These are phyloP conservation scores for Oncorhynchus keta DNA, from an alignment of 2,113 vertebrate species.

Conservation along the genomic window DNA sequence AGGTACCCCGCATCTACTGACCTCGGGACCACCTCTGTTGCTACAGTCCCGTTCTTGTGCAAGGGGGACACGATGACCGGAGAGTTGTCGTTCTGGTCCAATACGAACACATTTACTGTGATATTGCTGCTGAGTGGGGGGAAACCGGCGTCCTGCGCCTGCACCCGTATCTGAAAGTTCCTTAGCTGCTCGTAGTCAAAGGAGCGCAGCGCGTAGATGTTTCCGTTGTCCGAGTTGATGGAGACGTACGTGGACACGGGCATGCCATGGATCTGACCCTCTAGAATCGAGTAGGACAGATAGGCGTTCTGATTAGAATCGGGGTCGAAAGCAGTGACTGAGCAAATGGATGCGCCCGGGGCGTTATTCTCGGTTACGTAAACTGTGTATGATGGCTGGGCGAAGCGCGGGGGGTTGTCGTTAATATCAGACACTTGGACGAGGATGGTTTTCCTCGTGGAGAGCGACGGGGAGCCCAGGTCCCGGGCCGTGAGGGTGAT, in stretches of 20 bases:
- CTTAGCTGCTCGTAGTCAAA: slow-evolving; percentile 91
- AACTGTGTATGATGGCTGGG: slow-evolving; percentile 86
- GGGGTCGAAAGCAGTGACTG: slow-evolving; percentile 82
- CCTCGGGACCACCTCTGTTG: slow-evolving; percentile 81
- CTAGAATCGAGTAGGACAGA: slow-evolving; percentile 86
- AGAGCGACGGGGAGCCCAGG: slow-evolving; percentile 79
- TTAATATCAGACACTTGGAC: slow-evolving; percentile 88
- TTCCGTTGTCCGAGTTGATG: slow-evolving; percentile 89
- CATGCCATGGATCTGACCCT: slow-evolving; percentile 85
- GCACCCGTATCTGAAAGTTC: slow-evolving; percentile 86
- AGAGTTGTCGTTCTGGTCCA: slow-evolving; percentile 90
- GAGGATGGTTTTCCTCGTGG: slow-evolving; percentile 78
- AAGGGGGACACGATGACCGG: slow-evolving; percentile 82
- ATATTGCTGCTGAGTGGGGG: slow-evolving; percentile 84
- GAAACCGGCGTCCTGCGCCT: slow-evolving; percentile 86
- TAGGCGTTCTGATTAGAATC: slow-evolving; percentile 88
- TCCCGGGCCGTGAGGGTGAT: slow-evolving; percentile 84
- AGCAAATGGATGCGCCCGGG: slow-evolving; percentile 88
- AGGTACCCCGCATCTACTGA: slow-evolving; percentile 84
- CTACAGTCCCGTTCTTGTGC: slow-evolving; percentile 81
- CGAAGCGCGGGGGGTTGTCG: slow-evolving; percentile 87
- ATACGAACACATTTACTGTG: slow-evolving; percentile 83
- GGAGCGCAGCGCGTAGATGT: slow-evolving; percentile 89
- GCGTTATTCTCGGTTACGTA: slow-evolving; percentile 92
- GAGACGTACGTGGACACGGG: slow-evolving; percentile 91